A percentile compares a stretch with the other conserved stretches of the same genome.
Evolutionary conservation across 2,113 vertebrate genomes (phyloP).

Genomic region (Myotis yumanensis): DNA sequence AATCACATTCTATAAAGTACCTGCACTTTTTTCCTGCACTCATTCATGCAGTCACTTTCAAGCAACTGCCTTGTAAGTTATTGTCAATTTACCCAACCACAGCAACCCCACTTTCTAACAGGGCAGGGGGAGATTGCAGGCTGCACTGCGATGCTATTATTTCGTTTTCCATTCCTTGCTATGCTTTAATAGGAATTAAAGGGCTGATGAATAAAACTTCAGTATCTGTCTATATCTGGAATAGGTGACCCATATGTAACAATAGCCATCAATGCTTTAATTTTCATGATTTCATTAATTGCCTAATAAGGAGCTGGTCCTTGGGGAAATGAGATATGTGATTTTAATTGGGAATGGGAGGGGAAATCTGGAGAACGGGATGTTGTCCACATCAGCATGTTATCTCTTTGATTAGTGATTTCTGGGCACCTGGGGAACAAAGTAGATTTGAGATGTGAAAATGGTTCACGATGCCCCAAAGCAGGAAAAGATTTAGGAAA

Average conservation of each 20-base stretch:
- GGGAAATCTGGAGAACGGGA: background rate
- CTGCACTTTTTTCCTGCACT: background rate
- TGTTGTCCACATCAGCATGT: background rate
- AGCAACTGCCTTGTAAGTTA: background rate
- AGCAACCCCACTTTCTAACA: background rate
- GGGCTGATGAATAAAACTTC: background rate
- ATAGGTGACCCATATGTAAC: background rate
- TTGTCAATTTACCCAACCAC: background rate
- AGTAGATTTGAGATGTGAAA: background rate
- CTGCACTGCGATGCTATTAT: background rate
- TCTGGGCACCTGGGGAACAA: background rate
- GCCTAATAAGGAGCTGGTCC: background rate
- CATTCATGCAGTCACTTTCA: background rate
- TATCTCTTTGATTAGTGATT: background rate
- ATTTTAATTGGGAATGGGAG: background rate
- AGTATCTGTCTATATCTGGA: background rate
- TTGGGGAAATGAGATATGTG: background rate
- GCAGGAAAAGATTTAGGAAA: background rate
- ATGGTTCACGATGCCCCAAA: background rate
- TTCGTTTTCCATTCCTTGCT: background rate
- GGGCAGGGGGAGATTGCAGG: background rate
- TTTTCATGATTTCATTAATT: constrained; percentile 9
- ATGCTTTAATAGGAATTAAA: background rate
- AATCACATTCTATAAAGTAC: background rate
- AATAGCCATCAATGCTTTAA: background rate